Percentiles rank a stretch among this genome's conserved stretches.
These are phyloP conservation scores for Phyto melanocephala DNA, from an alignment of 2,888 invertebrate genomes.

Conservation along the genomic window DNA sequence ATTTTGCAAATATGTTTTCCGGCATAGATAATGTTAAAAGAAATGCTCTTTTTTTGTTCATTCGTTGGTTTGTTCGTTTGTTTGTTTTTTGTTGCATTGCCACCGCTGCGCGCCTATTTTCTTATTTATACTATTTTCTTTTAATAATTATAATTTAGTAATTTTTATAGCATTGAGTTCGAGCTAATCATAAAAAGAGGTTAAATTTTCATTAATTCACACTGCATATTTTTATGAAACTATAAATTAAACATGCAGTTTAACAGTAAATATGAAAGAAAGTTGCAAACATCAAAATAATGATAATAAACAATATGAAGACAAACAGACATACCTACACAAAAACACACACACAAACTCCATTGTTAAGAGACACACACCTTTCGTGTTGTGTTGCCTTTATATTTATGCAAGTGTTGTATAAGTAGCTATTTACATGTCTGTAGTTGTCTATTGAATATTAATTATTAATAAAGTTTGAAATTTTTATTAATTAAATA, in stretches of 20 bases:
- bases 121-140: constrained; percentile 30
- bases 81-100: background rate
- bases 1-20: constrained; percentile 53
- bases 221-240: constrained; percentile 51
- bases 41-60: constrained; percentile 11
- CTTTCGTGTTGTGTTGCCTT: background rate
- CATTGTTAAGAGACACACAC: background rate
- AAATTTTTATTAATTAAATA: background rate
- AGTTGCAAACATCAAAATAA: constrained; percentile 35
- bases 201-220: constrained; percentile 64
- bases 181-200: constrained; percentile 53
- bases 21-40: constrained; percentile 47
- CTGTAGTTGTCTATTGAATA: background rate
- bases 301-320: background rate
- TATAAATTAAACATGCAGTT: constrained; percentile 22
- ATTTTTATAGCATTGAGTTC: constrained; percentile 26
- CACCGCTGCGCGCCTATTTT: background rate
- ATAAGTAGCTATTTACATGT: background rate
- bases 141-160: constrained; percentile 54
- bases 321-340: background rate
- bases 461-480: constrained; percentile 29
- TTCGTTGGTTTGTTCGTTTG: constrained; percentile 3
- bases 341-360: too few relatives aligned
- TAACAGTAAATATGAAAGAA: constrained; percentile 36
- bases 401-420: background rate